Conservation (phyloP, 1,140 invertebrate species). For the Manduca sexta region DNA sequence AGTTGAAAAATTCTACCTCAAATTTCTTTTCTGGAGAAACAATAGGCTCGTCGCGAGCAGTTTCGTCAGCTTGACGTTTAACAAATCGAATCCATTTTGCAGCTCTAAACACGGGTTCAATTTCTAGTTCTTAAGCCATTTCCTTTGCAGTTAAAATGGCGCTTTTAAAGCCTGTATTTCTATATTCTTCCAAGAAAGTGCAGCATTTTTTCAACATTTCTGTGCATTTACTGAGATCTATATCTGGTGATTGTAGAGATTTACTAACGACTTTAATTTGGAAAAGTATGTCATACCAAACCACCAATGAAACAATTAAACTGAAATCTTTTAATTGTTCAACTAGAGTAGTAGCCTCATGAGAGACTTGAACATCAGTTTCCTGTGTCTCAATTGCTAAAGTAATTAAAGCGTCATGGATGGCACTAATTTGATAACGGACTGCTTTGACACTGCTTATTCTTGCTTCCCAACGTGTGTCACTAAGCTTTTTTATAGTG, state of each 20-base stretch:
- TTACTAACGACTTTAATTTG: constrained; percentile 33
- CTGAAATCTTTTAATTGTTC: constrained; percentile 24
- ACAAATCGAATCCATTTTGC: constrained; percentile 23
- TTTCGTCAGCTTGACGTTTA: constrained; percentile 26
- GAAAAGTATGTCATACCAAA: constrained; percentile 37
- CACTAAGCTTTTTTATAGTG: constrained; percentile 25
- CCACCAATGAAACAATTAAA: constrained; percentile 24
- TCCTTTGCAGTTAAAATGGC: constrained; percentile 29
- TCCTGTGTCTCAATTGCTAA: constrained; percentile 14
- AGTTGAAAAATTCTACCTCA: constrained; percentile 23
- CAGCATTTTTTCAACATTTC: constrained; percentile 31
- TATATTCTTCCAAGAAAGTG: constrained; percentile 34
- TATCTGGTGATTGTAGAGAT: constrained; percentile 23
- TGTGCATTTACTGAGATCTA: constrained; percentile 34
- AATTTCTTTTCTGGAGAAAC: constrained; percentile 17
- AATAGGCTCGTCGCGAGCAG: constrained; percentile 20
- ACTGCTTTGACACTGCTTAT: constrained; percentile 19
- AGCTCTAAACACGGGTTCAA: constrained; percentile 23
- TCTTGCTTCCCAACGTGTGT: constrained; percentile 22
- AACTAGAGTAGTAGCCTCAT: constrained; percentile 26
- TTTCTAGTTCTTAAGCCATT: constrained; percentile 25
- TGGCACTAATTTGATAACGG: constrained; percentile 12
- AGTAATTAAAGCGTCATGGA: constrained; percentile 24
- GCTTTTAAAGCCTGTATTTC: constrained; percentile 32
- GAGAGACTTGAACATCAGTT: constrained; percentile 28